These are phyloP conservation scores for Protonemura montana DNA, from an alignment of 2,888 invertebrate species.

Conservation along the genomic window DNA sequence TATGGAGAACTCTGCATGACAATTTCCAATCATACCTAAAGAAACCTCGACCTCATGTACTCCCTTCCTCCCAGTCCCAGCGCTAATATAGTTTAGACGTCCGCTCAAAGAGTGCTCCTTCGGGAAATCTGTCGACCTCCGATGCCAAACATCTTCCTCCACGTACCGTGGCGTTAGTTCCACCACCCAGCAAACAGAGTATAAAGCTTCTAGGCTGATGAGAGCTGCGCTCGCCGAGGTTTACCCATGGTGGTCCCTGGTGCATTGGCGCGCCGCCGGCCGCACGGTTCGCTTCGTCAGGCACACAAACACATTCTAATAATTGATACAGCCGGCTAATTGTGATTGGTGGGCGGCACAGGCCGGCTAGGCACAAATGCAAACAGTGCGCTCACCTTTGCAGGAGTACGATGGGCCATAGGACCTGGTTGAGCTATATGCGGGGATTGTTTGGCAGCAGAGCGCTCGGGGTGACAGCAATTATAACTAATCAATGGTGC, in stretches of 20 bases:
- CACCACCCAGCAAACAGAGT: not conserved
- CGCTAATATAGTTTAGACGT: not conserved
- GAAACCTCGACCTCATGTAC: too few species aligned
- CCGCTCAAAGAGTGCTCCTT: not conserved
- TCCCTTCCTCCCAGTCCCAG: not conserved
- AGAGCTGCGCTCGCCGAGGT: slow-evolving; percentile 24
- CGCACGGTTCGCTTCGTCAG: slow-evolving; percentile 37
- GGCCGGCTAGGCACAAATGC: slow-evolving; percentile 28
- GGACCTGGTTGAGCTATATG: not conserved
- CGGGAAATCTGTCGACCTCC: not conserved
- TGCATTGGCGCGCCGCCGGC: slow-evolving; percentile 25
- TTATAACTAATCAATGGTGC: slow-evolving; percentile 33
- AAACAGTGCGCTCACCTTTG: slow-evolving; percentile 35
- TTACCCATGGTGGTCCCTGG: slow-evolving; percentile 36
- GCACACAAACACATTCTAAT: slow-evolving; percentile 41
- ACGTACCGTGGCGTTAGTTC: not conserved
- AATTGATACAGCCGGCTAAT: slow-evolving; percentile 49
- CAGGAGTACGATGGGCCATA: not conserved
- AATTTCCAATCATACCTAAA: too few species aligned
- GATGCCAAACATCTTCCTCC: not conserved
- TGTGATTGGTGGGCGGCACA: slow-evolving; percentile 43
- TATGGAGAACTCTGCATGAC: too few species aligned
- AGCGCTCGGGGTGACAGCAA: slow-evolving; percentile 13
- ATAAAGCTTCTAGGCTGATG: not conserved
- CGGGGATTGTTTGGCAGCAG: not conserved